Percentiles rank a stretch among this genome's conserved stretches.
Evolutionary conservation across 23 tunicate genomes (phyloP).

Genomic region (Phallusia fumigata): DNA sequence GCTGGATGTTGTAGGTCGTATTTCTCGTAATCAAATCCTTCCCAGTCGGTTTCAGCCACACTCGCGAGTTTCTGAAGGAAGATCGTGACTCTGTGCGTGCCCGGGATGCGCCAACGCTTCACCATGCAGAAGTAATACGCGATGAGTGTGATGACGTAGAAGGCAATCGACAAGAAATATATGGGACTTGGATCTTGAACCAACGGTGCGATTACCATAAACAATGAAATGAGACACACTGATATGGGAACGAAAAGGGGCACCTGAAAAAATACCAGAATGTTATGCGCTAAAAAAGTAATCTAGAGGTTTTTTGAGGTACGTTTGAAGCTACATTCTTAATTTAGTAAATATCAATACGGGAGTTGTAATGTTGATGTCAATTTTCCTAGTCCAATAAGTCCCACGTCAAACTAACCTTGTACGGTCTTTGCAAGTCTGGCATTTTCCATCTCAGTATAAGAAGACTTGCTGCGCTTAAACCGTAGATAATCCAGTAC

Average conservation of each 20-base stretch:
- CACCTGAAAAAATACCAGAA: conserved; percentile 23
- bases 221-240: not conserved
- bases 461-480: conserved; percentile 45
- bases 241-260: conserved; percentile 18
- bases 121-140: conserved; percentile 20
- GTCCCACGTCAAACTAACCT: conserved; percentile 21
- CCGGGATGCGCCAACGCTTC: conserved; percentile 4
- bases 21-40: conserved; percentile 2
- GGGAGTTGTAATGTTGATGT: too few species aligned
- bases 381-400: too few species aligned
- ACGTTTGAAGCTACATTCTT: too few species aligned
- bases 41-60: conserved; percentile 34
- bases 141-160: conserved; percentile 13
- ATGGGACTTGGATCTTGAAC: conserved; percentile 24
- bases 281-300: not conserved
- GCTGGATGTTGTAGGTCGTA: not conserved
- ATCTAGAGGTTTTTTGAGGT: too few species aligned
- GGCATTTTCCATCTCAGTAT: conserved; percentile 53
- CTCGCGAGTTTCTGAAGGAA: conserved; percentile 21
- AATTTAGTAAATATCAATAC: too few species aligned
- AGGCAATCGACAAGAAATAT: conserved; percentile 10
- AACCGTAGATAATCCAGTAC: conserved; percentile 29
- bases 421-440: conserved; percentile 48
- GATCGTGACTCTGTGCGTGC: not conserved
- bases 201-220: conserved; percentile 20